phyloP scores from a whole-genome alignment of 1,140 invertebrate genomes.

The Drosophila mauritiana region DNA sequence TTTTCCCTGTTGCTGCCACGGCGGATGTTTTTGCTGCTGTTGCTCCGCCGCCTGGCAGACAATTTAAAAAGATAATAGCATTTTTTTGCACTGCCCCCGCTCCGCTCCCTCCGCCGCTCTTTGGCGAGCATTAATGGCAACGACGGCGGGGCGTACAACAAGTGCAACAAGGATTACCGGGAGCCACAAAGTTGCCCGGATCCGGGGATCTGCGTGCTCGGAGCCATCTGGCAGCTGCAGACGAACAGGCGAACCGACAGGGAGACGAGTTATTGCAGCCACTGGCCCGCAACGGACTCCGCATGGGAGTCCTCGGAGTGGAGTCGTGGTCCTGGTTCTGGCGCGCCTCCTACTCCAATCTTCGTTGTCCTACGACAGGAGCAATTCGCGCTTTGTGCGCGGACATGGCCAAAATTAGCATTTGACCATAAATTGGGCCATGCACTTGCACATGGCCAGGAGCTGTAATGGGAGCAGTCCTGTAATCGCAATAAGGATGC shows the following conservation, averaged over 20 bases:
- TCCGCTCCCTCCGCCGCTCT: constrained; percentile 6
- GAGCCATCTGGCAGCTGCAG: constrained; percentile 53
- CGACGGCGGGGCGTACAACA: constrained; percentile 54
- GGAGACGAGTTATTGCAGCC: constrained; percentile 67
- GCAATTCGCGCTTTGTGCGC: constrained; percentile 66
- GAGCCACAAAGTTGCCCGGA: constrained; percentile 54
- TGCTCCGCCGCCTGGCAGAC: constrained; percentile 66
- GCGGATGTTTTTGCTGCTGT: background rate
- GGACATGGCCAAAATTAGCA: constrained; percentile 73
- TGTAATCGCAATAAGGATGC: background rate
- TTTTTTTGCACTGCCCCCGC: constrained; percentile 41
- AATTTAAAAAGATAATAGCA: constrained; percentile 80
- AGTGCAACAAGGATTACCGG: constrained; percentile 70
- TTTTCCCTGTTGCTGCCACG: constrained; percentile 4
- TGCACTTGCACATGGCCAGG: constrained; percentile 52
- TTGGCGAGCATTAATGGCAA: constrained; percentile 56
- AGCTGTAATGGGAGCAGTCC: constrained; percentile 23
- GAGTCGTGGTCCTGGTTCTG: constrained; percentile 7
- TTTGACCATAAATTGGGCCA: constrained; percentile 72
- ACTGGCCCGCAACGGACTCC: constrained; percentile 41
- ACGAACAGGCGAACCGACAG: constrained; percentile 42
- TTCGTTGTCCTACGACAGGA: constrained; percentile 17
- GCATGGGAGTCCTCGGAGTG: constrained; percentile 25
- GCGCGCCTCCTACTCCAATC: background rate
- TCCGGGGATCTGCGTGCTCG: background rate